Percentiles rank a stretch among this genome's conserved stretches.
Conservation (phyloP, 1,140 invertebrate species). For the Drosophila pseudoananassae region DNA sequence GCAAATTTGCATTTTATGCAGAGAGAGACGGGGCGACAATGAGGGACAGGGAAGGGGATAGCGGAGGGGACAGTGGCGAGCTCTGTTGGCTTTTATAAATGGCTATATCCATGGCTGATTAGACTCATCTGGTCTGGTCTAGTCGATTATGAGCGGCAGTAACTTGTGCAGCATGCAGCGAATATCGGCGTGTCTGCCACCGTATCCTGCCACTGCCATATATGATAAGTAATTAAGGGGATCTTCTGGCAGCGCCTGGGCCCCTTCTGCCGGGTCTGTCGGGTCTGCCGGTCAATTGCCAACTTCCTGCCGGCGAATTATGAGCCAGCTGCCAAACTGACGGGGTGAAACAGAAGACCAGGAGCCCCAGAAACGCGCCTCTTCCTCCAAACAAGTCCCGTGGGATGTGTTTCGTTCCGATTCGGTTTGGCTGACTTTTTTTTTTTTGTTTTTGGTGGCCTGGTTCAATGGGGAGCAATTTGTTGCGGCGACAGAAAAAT, state of each 20-base stretch:
- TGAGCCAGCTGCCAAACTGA: constrained; percentile 49
- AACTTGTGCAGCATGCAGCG: constrained; percentile 5
- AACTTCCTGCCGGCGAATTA: constrained; percentile 56
- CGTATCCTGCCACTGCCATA: constrained; percentile 52
- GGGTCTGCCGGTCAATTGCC: constrained; percentile 6
- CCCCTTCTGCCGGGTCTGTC: not conserved
- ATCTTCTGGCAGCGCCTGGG: constrained; percentile 22
- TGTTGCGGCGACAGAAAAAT: constrained; percentile 59
- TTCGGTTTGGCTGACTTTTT: not conserved
- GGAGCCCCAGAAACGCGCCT: constrained; percentile 4
- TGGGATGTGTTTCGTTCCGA: constrained; percentile 11
- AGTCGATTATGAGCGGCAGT: constrained; percentile 58
- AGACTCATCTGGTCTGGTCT: constrained; percentile 47
- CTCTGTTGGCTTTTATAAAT: constrained; percentile 64
- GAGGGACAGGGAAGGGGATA: not conserved
- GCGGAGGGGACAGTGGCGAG: not conserved
- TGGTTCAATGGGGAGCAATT: constrained; percentile 34
- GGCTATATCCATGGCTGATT: constrained; percentile 70
- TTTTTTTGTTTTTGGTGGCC: not conserved
- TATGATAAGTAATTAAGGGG: constrained; percentile 74
- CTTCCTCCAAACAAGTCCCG: constrained; percentile 15
- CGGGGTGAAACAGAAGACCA: constrained; percentile 9
- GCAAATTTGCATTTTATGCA: constrained; percentile 72
- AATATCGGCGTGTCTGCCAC: constrained; percentile 4
- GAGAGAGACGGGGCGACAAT: not conserved